phyloP scores from a whole-genome alignment of 2,888 invertebrate genomes.

The Herminia tarsipennalis region DNA sequence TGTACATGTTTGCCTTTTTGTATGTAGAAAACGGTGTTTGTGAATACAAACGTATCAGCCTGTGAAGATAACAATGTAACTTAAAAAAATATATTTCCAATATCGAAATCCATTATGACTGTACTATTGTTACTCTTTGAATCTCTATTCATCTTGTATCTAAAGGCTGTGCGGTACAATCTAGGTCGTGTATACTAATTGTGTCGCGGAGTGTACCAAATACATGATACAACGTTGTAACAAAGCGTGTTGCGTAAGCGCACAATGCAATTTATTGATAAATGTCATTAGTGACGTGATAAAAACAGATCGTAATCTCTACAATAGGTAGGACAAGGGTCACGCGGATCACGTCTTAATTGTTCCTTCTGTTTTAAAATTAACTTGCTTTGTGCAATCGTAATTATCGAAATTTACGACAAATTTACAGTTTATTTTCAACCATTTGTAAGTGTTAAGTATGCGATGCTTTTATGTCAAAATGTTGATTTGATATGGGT shows the following conservation, averaged over 20 bases:
- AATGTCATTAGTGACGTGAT: conserved; percentile 67
- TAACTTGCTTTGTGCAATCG: too few species aligned
- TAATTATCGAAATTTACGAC: too few species aligned
- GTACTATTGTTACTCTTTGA: conserved; percentile 30
- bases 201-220: conserved; percentile 41
- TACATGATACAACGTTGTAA: conserved; percentile 23
- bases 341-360: conserved; percentile 12
- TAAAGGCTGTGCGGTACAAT: conserved; percentile 21
- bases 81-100: conserved; percentile 26
- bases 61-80: conserved; percentile 11
- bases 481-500: too few species aligned
- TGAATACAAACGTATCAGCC: too few species aligned
- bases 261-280: conserved; percentile 64
- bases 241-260: conserved; percentile 62
- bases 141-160: conserved; percentile 33
- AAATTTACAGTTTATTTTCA: too few species aligned
- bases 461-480: too few species aligned
- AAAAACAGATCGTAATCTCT: conserved; percentile 52
- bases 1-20: too few species aligned
- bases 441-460: too few species aligned
- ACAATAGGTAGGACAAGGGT: conserved; percentile 36
- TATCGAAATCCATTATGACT: conserved; percentile 35
- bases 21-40: too few species aligned
- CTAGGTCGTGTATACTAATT: conserved; percentile 38
- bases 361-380: neutral